These are phyloP conservation scores for Octopus bimaculoides DNA, from an alignment of 1,140 invertebrate species.

Conservation along the genomic window DNA sequence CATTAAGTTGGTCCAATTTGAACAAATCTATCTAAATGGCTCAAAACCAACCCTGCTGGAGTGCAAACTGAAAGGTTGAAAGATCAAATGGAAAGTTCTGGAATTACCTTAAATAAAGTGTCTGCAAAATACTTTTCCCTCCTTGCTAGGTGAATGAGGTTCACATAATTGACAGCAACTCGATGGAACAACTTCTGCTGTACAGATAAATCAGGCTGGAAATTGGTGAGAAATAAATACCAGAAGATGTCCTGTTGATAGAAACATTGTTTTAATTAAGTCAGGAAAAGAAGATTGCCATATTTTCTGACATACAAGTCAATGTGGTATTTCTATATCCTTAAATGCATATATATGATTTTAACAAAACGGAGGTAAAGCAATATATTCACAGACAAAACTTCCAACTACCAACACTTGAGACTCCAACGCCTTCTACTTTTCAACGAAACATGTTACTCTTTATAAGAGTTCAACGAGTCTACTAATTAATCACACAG, in stretches of 20 bases:
- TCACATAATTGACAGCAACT: constrained; percentile 53
- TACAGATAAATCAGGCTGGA: constrained; percentile 37
- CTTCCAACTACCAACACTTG: background rate
- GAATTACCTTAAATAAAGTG: constrained; percentile 48
- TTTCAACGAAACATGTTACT: no score
- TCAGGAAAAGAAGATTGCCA: background rate
- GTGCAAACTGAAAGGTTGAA: background rate
- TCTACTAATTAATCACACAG: no score
- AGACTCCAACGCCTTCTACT: background rate
- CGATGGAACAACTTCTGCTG: constrained; percentile 52
- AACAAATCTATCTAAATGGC: background rate
- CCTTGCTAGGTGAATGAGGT: constrained; percentile 43
- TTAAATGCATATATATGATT: background rate
- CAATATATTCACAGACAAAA: background rate
- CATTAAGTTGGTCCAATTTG: background rate
- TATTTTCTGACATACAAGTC: background rate
- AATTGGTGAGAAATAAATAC: constrained; percentile 53
- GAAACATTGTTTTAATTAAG: background rate
- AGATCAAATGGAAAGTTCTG: background rate
- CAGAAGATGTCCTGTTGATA: constrained; percentile 51
- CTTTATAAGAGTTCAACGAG: no score
- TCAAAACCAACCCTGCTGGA: background rate
- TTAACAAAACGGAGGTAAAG: background rate
- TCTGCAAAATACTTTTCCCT: constrained; percentile 41
- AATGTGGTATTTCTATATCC: background rate